These are phyloP conservation scores for Scelioninae gen. 2 DNA, from an alignment of 2,888 invertebrate species.

Conservation along the genomic window DNA sequence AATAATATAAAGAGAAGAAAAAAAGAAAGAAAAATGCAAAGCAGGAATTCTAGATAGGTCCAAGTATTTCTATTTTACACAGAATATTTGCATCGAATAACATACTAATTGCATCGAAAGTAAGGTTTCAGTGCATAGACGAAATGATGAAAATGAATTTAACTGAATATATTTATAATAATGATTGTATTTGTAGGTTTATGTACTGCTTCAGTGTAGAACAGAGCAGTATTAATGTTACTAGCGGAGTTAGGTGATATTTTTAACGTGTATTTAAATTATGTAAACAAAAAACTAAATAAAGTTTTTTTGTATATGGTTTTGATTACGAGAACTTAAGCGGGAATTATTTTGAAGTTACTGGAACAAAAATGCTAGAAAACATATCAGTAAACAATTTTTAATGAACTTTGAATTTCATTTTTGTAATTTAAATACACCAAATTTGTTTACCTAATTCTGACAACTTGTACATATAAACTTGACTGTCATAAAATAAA, in stretches of 20 bases:
- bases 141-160: conserved; percentile 45
- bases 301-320: neutral
- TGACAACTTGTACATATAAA: conserved; percentile 36
- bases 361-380: conserved; percentile 7
- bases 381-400: conserved; percentile 31
- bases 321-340: neutral
- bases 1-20: conserved; percentile 16
- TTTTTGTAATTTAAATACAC: conserved; percentile 12
- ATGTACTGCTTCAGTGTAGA: conserved; percentile 39
- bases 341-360: neutral
- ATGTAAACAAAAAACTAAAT: neutral
- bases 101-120: conserved; percentile 57
- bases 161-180: conserved; percentile 49
- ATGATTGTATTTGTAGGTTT: conserved; percentile 45
- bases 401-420: neutral
- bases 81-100: conserved; percentile 55
- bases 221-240: conserved; percentile 41
- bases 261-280: conserved; percentile 24
- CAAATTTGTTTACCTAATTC: conserved; percentile 17
- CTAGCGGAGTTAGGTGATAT: conserved; percentile 18
- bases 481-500: conserved; percentile 20
- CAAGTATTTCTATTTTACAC: conserved; percentile 63
- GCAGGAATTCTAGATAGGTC: conserved; percentile 60
- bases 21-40: conserved; percentile 18
- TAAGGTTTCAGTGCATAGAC: conserved; percentile 44